These are phyloP conservation scores for Lasioglossum baleicum DNA, from an alignment of 1,140 invertebrate species.

Conservation along the genomic window DNA sequence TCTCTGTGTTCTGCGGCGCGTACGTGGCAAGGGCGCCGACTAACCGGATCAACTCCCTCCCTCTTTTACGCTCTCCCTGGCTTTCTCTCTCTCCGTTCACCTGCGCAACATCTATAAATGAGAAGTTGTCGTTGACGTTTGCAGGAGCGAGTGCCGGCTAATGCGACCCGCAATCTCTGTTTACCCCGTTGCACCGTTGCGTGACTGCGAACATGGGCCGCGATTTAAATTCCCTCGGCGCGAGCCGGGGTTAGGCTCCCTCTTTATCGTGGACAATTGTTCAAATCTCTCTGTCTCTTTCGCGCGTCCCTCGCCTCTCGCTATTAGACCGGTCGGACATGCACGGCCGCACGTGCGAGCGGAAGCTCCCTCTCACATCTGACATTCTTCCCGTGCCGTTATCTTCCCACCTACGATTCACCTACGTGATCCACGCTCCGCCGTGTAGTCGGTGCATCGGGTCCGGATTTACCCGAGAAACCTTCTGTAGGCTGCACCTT, in stretches of 20 bases:
- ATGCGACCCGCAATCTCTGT: not conserved
- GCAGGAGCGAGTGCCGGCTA: not conserved
- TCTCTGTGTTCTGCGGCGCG: slow-evolving; percentile 14
- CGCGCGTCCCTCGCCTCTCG: not conserved
- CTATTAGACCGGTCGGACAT: not conserved
- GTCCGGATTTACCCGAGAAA: not conserved
- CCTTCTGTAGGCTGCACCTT: too few relatives aligned
- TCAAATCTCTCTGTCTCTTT: too few relatives aligned
- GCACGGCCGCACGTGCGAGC: not conserved
- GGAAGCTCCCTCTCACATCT: not conserved
- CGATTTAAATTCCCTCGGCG: not conserved
- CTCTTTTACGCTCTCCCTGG: too few relatives aligned
- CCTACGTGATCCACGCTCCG: not conserved
- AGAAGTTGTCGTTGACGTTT: slow-evolving; percentile 17
- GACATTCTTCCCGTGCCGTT: not conserved
- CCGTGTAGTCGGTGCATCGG: not conserved
- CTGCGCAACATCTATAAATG: slow-evolving; percentile 25
- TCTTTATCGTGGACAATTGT: not conserved
- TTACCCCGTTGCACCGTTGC: not conserved
- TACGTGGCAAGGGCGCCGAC: slow-evolving; percentile 38
- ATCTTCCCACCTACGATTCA: not conserved
- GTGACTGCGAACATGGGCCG: not conserved
- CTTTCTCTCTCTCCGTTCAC: too few relatives aligned
- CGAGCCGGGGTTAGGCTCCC: not conserved
- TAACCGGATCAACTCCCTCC: slow-evolving; percentile 14